These are phyloP conservation scores for Notolepis coatsorum DNA, from an alignment of 2,797 vertebrate species.

Conservation along the genomic window DNA sequence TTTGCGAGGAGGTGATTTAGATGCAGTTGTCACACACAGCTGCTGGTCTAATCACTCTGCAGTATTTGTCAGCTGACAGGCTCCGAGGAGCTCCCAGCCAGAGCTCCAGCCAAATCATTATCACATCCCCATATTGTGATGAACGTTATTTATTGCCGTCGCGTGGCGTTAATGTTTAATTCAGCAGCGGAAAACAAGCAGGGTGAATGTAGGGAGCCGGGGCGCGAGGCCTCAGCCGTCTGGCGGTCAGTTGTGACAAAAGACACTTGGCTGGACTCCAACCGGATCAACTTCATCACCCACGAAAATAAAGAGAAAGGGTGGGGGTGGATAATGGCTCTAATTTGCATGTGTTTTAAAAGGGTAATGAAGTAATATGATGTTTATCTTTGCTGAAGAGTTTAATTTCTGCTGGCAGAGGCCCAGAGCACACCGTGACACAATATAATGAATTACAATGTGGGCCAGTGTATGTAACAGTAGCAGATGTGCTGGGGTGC, in stretches of 20 bases:
- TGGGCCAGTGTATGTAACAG: conserved; percentile 84
- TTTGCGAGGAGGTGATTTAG: conserved; percentile 87
- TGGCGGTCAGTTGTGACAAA: conserved; percentile 90
- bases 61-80: conserved; percentile 92
- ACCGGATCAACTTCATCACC: conserved; percentile 92
- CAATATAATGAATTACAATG: conserved; percentile 85
- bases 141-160: conserved; percentile 99
- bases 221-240: conserved; percentile 80
- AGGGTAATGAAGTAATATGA: conserved; percentile 99
- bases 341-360: conserved; percentile 99
- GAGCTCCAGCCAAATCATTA: conserved; percentile 92
- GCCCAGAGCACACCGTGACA: conserved; percentile 84
- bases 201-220: too few relatives aligned
- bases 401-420: conserved; percentile 91
- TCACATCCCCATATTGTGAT: conserved; percentile 95
- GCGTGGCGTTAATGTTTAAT: conserved; percentile 96
- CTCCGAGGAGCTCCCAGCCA: conserved; percentile 90
- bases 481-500: conserved; percentile 87
- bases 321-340: conserved; percentile 87
- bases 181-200: conserved; percentile 90
- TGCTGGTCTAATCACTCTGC: conserved; percentile 94
- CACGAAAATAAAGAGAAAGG: conserved; percentile 62
- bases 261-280: conserved; percentile 84
- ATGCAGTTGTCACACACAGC: conserved; percentile 95
- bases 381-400: conserved; percentile 98